These are phyloP conservation scores for Andricus curvator DNA, from an alignment of 2,888 invertebrate genomes.

Conservation along the genomic window DNA sequence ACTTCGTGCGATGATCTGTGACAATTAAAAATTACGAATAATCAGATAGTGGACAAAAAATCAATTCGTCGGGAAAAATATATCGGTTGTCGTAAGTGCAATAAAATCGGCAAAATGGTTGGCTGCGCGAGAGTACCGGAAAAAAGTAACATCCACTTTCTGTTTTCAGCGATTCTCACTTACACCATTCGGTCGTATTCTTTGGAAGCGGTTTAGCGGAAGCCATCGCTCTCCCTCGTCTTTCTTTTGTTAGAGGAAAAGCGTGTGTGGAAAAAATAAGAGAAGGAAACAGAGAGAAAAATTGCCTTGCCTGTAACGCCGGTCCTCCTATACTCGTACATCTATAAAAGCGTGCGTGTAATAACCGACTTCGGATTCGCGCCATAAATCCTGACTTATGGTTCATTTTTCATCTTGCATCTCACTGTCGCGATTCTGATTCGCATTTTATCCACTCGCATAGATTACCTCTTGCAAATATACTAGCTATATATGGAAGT, in stretches of 20 bases:
- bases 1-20: no score
- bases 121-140: conserved; percentile 22
- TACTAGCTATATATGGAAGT: background rate
- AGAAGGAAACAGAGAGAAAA: conserved; percentile 45
- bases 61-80: background rate
- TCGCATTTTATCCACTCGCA: conserved; percentile 37
- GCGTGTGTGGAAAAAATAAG: conserved; percentile 36
- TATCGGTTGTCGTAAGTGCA: conserved; percentile 32
- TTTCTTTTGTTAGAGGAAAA: conserved; percentile 47
- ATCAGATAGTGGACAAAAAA: background rate
- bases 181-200: conserved; percentile 39
- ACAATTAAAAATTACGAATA: background rate
- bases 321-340: conserved; percentile 1
- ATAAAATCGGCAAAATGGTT: conserved; percentile 39
- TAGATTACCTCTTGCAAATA: conserved; percentile 16
- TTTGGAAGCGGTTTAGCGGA: conserved; percentile 37
- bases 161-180: conserved; percentile 41
- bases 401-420: conserved; percentile 38
- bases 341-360: conserved; percentile 49
- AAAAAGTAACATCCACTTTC: conserved; percentile 41
- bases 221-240: conserved; percentile 47
- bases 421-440: conserved; percentile 38
- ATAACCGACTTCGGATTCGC: conserved; percentile 47
- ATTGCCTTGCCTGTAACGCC: conserved; percentile 42
- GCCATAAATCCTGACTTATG: conserved; percentile 45